Base-by-base conservation (phyloP, 2,113 vertebrate species). In the Parus major region DNA sequence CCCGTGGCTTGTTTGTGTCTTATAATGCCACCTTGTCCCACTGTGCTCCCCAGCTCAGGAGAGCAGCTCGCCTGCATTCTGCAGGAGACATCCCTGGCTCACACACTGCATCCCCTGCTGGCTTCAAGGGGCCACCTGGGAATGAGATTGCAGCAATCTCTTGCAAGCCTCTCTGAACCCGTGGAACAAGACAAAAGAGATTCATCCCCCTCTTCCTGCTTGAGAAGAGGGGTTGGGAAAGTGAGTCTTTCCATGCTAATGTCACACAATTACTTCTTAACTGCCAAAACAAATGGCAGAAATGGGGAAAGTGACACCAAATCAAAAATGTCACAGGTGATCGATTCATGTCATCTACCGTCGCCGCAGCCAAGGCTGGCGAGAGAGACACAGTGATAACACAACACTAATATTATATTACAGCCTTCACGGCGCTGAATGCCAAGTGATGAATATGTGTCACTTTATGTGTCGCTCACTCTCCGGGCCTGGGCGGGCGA, bases 231-330 rank as follows among this genome's bases (percentile, higher is more conserved):
- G 97, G 98, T 96, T 18, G 82, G 92, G 95, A 97, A 97, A 98
- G 98, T 76, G 96, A 98, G 98, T 95, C 97, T 98, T 98, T 97
- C 98, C 98, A 92, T 95, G 98, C 98, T 99, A 98, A 99, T 99
- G 99, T 99, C 98, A 99, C 98, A 99, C 99, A 99, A 99, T 99
- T 99, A 99, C 99, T 99, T 99, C 98, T 99, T 99, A 99, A 99
- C 98, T 99, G 99, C 98, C 99, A 99, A 99, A 99, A 99, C 99
- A 99, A 99, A 99, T 99, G 99, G 98, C 98, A 98, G 98, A 98
- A 98, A 98, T 98, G 98, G 97, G 97, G 97, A 98, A 99, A 99
- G 99, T 99, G 99, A 99, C 99, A 99, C 98, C 98, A 98, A 98
- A 99, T 99, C 98, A 99, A 98, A 99, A 99, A 98, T 98, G 98